Evolutionary conservation across 1,140 invertebrate genomes (phyloP).

Genomic region (Colletes gigas): DNA sequence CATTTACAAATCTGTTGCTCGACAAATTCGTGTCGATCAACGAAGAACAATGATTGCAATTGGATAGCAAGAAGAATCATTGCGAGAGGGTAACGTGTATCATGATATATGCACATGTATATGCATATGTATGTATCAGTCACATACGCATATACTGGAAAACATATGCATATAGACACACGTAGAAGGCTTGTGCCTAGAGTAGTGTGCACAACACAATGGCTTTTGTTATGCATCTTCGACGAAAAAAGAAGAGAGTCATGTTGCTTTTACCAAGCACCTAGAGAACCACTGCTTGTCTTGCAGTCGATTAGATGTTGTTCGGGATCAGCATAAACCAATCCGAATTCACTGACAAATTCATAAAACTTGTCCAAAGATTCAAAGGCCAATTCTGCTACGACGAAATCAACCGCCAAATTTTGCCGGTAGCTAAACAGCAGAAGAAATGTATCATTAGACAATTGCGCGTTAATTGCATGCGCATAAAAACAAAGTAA

Average conservation of each 20-base stretch:
- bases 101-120: constrained; percentile 61
- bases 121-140: constrained; percentile 47
- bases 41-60: constrained; percentile 45
- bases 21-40: constrained; percentile 26
- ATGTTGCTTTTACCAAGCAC: constrained; percentile 74
- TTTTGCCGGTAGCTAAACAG: constrained; percentile 95
- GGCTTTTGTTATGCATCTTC: constrained; percentile 52
- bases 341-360: constrained; percentile 91
- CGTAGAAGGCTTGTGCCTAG: constrained; percentile 23
- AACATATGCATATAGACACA: constrained; percentile 63
- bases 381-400: constrained; percentile 92
- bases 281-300: constrained; percentile 85
- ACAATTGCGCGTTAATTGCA: constrained; percentile 40
- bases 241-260: constrained; percentile 47
- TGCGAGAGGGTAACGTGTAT: constrained; percentile 38
- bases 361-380: constrained; percentile 90
- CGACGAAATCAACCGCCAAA: constrained; percentile 92
- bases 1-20: constrained; percentile 38
- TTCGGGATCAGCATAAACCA: constrained; percentile 87
- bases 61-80: constrained; percentile 47
- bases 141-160: constrained; percentile 58
- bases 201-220: constrained; percentile 31
- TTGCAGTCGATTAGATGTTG: constrained; percentile 93
- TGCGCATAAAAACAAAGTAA: constrained; percentile 43
- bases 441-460: constrained; percentile 79